Percentiles rank a stretch among this genome's conserved stretches.
Conservation (phyloP, 2,113 vertebrate genomes). For the Collichthys lucidus region DNA sequence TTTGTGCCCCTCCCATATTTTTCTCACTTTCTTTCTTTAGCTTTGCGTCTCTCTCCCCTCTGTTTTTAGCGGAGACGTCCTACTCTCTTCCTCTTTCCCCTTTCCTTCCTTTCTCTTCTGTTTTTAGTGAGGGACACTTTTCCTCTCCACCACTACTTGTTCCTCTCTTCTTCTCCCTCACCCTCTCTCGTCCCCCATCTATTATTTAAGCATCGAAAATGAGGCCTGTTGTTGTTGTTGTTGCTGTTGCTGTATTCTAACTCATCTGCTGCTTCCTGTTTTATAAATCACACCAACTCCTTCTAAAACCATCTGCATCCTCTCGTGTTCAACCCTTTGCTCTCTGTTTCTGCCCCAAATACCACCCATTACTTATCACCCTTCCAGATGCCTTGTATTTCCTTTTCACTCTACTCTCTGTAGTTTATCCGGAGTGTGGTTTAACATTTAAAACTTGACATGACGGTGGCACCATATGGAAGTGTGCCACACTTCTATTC, state of each 20-base stretch:
- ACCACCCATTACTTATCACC: background rate
- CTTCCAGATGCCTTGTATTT: slow-evolving; percentile 3
- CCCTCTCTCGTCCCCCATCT: slow-evolving; percentile 56
- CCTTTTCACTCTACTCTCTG: background rate
- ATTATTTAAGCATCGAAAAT: slow-evolving; percentile 77
- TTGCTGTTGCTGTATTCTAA: slow-evolving; percentile 47
- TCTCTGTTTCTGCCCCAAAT: slow-evolving; percentile 12
- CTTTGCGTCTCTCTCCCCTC: background rate
- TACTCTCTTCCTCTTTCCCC: slow-evolving; percentile 14
- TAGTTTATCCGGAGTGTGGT: background rate
- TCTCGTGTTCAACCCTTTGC: slow-evolving; percentile 35
- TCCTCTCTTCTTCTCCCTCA: slow-evolving; percentile 32
- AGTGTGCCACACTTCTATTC: background rate
- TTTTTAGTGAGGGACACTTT: slow-evolving; percentile 20
- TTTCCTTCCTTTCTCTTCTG: slow-evolving; percentile 36
- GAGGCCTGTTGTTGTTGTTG: slow-evolving; percentile 64
- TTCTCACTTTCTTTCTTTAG: background rate
- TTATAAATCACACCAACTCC: slow-evolving; percentile 54
- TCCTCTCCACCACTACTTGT: slow-evolving; percentile 22
- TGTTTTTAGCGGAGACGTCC: slow-evolving; percentile 25
- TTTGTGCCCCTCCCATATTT: background rate
- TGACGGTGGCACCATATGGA: background rate
- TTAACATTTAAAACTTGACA: background rate
- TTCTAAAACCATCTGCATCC: slow-evolving; percentile 51
- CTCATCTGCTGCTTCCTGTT: slow-evolving; percentile 53